Base-by-base conservation (phyloP, 2,113 vertebrate species). In the Daboia siamensis region DNA sequence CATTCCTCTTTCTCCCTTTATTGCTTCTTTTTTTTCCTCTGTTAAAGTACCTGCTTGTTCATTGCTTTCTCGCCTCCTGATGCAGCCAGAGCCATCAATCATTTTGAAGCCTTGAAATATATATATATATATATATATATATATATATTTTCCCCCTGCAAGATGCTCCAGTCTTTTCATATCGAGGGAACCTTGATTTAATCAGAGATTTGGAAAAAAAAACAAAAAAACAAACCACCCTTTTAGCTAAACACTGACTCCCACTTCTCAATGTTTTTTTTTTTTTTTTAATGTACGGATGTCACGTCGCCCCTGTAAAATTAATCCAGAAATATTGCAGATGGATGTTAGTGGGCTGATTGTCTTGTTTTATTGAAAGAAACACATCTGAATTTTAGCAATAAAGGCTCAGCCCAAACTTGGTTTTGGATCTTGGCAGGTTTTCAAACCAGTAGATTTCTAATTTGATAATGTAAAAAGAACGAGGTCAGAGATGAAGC, bases 381-480 rank as follows among this genome's bases (percentile, higher is more conserved):
- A 64, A 44, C 89, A 91, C 94, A 94, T 94, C 88, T 89, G 61
- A 94, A 93, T 84, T 93, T 61, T 91, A 92, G 46, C 69, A 92
- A 93, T 86, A 8, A 56, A 55, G n/a, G 33, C 87, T 95, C 90
- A 39, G 87, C 13, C 20, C 61, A n/a, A 86, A 87, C 87, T 89
- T 86, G 84, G 69, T 95, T 95, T 96, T 87, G 93, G n/a, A 93
- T 84, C 87, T 54, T 93, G 94, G 95, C 94, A 90, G 5, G 90
- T 90, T 94, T 96, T 93, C 93, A 11, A 5, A 69, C 0, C 69
- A 89, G 86, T 90, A 90, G 93, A 94, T 90, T 94, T 80, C 94
- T 95, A 94, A 94, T 95, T 97, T 97, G 95, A 94, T 95, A 92
- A 95, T 94, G 96, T 96, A 94, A 94, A 96, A 91, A 97, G 94